Evolutionary conservation across 1,140 invertebrate genomes (phyloP).

Genomic region (Heliconius congener): DNA sequence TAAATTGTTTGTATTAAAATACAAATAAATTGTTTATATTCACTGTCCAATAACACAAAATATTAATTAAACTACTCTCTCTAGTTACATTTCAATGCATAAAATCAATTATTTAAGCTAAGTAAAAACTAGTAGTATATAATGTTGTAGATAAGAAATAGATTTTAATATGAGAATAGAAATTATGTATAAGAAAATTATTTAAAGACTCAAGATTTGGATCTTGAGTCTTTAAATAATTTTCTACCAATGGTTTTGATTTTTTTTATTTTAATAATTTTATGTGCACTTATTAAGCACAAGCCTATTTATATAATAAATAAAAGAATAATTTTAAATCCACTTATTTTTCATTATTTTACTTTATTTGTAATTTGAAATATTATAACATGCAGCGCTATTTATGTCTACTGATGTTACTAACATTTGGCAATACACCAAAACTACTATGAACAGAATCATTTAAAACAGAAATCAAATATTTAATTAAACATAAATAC

Average conservation of each 20-base stretch:
- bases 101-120: background rate
- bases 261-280: background rate
- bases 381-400: constrained; percentile 31
- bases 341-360: background rate
- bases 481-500: constrained; percentile 24
- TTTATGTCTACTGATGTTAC: constrained; percentile 41
- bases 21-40: background rate
- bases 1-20: background rate
- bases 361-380: constrained; percentile 28
- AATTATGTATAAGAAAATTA: background rate
- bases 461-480: constrained; percentile 26
- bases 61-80: background rate
- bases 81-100: background rate
- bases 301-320: no score
- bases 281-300: no score
- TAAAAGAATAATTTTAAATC: no score
- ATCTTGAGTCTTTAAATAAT: no score
- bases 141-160: constrained; percentile 6
- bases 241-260: background rate
- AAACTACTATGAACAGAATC: constrained; percentile 39
- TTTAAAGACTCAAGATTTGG: background rate
- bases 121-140: background rate
- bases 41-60: background rate
- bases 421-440: constrained; percentile 47
- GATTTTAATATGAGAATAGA: background rate